Conservation (phyloP, 64 coral and sea anemone species). For the Stichodactyla helianthus region DNA sequence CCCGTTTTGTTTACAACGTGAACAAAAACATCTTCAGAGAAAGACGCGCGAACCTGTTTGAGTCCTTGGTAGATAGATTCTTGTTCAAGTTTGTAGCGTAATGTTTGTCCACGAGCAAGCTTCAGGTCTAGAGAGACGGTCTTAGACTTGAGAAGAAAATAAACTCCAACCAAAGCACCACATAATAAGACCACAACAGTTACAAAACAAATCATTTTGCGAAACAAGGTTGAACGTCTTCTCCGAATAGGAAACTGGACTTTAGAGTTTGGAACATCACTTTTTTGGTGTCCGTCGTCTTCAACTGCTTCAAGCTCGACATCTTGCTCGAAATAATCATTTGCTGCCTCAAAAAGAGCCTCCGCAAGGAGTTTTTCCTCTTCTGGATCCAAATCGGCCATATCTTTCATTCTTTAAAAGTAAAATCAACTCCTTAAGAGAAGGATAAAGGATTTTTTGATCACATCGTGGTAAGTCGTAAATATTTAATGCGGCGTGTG, state of each 20-base stretch:
- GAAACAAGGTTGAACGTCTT: neutral
- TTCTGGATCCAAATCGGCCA: constrained; percentile 1
- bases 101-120: neutral
- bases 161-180: neutral
- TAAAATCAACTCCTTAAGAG: neutral
- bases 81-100: constrained; percentile 36
- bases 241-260: constrained; percentile 24
- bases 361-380: neutral
- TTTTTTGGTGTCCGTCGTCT: neutral
- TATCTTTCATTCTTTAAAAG: constrained; percentile 9
- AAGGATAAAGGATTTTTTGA: neutral
- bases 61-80: constrained; percentile 11
- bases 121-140: neutral
- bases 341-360: constrained; percentile 5
- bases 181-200: neutral
- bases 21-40: constrained; percentile 24
- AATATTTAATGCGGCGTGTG: neutral
- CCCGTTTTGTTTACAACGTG: constrained; percentile 52
- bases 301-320: neutral
- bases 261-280: neutral
- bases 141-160: neutral
- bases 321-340: neutral
- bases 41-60: neutral
- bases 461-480: neutral
- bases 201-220: constrained; percentile 10